Conservation (phyloP, 2,888 invertebrate species). For the Alloscopus bannaensis region DNA sequence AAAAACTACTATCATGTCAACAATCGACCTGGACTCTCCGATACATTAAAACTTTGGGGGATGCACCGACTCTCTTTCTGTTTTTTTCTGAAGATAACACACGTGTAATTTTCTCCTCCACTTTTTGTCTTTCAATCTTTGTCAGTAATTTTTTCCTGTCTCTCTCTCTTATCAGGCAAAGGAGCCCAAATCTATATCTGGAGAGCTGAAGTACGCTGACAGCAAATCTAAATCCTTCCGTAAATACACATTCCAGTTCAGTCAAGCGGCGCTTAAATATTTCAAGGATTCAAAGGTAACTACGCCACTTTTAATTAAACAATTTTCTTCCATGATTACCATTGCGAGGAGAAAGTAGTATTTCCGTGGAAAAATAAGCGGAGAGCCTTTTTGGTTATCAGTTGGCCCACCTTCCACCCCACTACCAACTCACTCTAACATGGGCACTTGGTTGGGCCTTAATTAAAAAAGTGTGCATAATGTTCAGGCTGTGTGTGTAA, state of each 20-base stretch:
- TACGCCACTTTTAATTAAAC: constrained; percentile 48
- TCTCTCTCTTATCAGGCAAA: constrained; percentile 77
- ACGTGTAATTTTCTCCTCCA: constrained; percentile 18
- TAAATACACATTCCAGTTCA: constrained; percentile 86
- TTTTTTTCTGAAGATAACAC: not conserved
- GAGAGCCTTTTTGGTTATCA: too few species aligned
- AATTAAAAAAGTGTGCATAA: constrained; percentile 17
- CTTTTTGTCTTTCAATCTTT: too few species aligned
- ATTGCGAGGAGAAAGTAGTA: constrained; percentile 1
- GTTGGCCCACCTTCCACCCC: too few species aligned
- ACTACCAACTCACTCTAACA: too few species aligned
- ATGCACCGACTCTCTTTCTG: not conserved
- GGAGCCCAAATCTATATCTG: constrained; percentile 82
- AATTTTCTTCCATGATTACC: constrained; percentile 37
- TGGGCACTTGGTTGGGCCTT: too few species aligned
- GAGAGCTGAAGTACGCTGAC: constrained; percentile 88
- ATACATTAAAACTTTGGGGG: not conserved
- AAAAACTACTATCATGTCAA: constrained; percentile 49
- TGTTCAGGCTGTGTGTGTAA: not conserved
- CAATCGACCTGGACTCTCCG: too few species aligned
- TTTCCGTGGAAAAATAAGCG: too few species aligned
- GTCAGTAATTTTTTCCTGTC: constrained; percentile 18
- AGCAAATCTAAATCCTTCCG: constrained; percentile 85
- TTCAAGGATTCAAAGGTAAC: constrained; percentile 84
- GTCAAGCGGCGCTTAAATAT: constrained; percentile 85